Base-by-base conservation (phyloP, 2,888 invertebrate species). In the Drosophila pseudotakahashii region DNA sequence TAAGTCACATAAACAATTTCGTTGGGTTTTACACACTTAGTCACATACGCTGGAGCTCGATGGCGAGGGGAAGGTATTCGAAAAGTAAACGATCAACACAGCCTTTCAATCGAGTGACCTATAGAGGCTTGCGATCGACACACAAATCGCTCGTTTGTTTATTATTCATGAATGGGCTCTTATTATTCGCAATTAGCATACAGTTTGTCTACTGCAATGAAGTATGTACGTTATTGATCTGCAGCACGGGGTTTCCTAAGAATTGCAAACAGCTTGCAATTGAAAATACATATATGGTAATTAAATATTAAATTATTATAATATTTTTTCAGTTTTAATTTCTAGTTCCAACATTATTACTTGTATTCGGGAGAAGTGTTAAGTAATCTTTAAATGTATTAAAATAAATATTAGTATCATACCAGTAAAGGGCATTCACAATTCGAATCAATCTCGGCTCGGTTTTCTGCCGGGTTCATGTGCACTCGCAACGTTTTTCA, bases 71-170 rank as follows among this genome's bases (percentile, higher is more conserved):
- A 53, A 52, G 36, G 37, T 9, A 26, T 53, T 10, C 14, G 42
- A 42, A 42, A 14, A 59, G 23, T 19, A 68, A 39, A 54, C 64
- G 64, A 68, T 64, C 64, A 32, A 61, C 67, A 32, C 13, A 50
- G 16, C 26, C 26, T 26, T 19, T 37, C 69, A 34, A 47, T 69
- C 39, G 45, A 47, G n/a, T 66, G 69, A 66, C 66, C 66, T 69
- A 69, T 57, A 14, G 66, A 23, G 34, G 39, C 23, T 30, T 32
- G 69, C 66, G 55, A 66, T 66, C 69, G 37, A 14, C 45, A 47
- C 57, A 55, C 66, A 66, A 66, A 66, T 69, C 69, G 69, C 9
- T 68, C 66, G 66, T 68, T 66, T 66, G 66, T 66, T 66, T 66
- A 69, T 66, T 66, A 66, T 66, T 66, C 66, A 69, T 66, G 66